Conservation (phyloP, 2,797 vertebrate species). For the Alectoris magna region DNA sequence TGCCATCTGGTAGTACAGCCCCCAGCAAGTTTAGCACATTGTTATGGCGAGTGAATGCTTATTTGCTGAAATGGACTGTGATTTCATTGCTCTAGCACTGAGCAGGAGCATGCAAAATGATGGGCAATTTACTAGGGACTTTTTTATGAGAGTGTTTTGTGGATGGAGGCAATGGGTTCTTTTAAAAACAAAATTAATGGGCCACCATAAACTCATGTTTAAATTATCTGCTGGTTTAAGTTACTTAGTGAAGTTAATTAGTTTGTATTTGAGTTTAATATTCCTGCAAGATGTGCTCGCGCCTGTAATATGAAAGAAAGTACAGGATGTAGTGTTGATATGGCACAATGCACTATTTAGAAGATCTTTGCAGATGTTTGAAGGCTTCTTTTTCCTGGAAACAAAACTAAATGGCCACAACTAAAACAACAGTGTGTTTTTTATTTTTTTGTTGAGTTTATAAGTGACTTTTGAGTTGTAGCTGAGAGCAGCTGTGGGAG, state of each 20-base stretch:
- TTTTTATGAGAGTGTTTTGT: not conserved
- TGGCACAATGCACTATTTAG: not conserved
- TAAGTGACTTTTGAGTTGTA: not conserved
- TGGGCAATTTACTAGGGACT: not conserved
- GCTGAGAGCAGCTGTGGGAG: not conserved
- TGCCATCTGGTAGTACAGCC: not conserved
- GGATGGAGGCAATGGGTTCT: not conserved
- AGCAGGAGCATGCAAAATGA: not conserved
- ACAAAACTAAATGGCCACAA: not conserved
- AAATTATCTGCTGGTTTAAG: not conserved
- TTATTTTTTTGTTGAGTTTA: not conserved
- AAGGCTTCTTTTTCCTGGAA: not conserved
- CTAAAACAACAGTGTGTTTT: not conserved
- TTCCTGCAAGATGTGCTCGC: not conserved
- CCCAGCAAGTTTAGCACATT: not conserved
- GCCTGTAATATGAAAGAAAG: not conserved
- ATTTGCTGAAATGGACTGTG: not conserved
- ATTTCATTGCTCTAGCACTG: not conserved
- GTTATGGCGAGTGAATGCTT: not conserved
- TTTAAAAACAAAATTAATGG: not conserved
- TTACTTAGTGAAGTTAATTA: not conserved
- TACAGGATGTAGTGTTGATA: accelerated
- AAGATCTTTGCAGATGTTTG: not conserved
- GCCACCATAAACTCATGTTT: not conserved
- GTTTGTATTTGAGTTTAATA: not conserved